phyloP scores from a whole-genome alignment of 2,797 vertebrate genomes.

The Amazona ochrocephala region DNA sequence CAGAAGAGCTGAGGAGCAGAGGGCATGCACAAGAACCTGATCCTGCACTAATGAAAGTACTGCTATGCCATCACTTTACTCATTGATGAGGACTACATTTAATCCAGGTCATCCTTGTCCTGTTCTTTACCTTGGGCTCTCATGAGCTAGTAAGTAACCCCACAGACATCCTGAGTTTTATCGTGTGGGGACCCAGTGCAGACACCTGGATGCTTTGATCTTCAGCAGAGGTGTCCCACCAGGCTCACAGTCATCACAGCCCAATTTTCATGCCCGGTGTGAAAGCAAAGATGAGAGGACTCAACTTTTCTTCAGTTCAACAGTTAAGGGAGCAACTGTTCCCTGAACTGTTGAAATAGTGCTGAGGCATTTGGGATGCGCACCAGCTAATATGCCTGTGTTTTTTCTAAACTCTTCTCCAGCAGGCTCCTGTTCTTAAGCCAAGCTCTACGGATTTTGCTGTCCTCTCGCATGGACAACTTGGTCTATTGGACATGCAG shows the following conservation, averaged over 20 bases:
- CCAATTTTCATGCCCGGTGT: not conserved
- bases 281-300: not conserved
- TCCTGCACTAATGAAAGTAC: not conserved
- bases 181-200: not conserved
- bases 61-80: fast-evolving
- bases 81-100: not conserved
- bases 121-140: not conserved
- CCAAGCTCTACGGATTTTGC: not conserved
- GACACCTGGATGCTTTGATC: not conserved
- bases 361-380: not conserved
- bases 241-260: not conserved
- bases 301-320: not conserved
- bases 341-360: not conserved
- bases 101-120: not conserved
- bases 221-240: not conserved
- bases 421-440: not conserved
- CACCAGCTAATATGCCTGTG: not conserved
- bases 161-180: not conserved
- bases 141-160: not conserved
- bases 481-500: not conserved
- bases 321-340: not conserved
- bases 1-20: not conserved
- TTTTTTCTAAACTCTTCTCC: not conserved
- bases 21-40: not conserved
- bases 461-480: not conserved